A percentile compares a stretch with the other conserved stretches of the same genome.
Conservation (phyloP, 2,888 invertebrate genomes). For the Panorpa germanica region DNA sequence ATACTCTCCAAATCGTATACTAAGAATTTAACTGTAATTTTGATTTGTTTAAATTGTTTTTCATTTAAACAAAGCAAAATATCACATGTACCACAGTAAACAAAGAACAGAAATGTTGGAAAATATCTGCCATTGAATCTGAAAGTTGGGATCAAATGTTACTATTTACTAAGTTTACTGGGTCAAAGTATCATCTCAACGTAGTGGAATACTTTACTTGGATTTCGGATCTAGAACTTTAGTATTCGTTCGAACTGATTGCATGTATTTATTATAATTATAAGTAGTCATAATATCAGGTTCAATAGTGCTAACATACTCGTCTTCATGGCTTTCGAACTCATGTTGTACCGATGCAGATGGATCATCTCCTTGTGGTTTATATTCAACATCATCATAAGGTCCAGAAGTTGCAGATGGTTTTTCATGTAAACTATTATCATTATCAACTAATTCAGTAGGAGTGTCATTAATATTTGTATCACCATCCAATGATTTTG, state of each 20-base stretch:
- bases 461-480: constrained; percentile 22
- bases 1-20: no score
- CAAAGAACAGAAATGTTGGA: no score
- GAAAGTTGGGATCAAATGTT: no score
- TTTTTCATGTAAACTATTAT: constrained; percentile 21
- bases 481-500: no score
- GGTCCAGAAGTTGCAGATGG: constrained; percentile 34
- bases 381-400: constrained; percentile 31
- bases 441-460: constrained; percentile 19
- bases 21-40: no score
- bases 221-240: constrained; percentile 24
- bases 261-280: no score
- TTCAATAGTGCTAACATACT: constrained; percentile 33
- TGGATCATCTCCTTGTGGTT: constrained; percentile 35
- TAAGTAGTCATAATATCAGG: constrained; percentile 31
- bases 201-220: constrained; percentile 16
- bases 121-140: no score
- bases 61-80: no score
- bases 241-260: constrained; percentile 22
- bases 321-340: constrained; percentile 25
- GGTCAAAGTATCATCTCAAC: no score
- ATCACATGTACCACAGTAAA: no score
- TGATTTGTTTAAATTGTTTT: no score
- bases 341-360: constrained; percentile 28
- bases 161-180: no score